Conservation (phyloP, 2,888 invertebrate species). For the Epiblema foenella region DNA sequence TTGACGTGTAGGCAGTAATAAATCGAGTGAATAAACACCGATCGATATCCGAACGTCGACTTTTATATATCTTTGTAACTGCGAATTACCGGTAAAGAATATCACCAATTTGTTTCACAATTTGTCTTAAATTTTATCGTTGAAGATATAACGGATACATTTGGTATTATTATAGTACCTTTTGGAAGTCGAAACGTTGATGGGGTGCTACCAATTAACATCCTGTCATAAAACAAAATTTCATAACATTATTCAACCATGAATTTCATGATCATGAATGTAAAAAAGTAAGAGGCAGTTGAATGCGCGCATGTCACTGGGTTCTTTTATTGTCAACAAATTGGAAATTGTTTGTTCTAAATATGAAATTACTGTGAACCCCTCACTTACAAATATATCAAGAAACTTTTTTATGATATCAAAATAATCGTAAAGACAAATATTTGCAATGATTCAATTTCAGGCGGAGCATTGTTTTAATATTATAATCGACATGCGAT, state of each 20-base stretch:
- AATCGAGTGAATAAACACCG: constrained; percentile 54
- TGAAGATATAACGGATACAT: constrained; percentile 6
- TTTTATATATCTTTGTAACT: neutral
- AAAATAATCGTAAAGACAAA: constrained; percentile 43
- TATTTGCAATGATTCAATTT: constrained; percentile 50
- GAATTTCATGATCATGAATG: constrained; percentile 1
- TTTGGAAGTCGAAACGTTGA: neutral
- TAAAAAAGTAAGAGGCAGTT: neutral
- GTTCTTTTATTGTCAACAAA: constrained; percentile 29
- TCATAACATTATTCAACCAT: constrained; percentile 1
- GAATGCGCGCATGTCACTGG: neutral
- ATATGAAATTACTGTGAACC: constrained; percentile 2
- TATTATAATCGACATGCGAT: constrained; percentile 49
- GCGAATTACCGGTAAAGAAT: constrained; percentile 1
- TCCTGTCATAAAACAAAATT: constrained; percentile 13
- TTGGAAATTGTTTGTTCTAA: constrained; percentile 21
- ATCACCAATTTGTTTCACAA: constrained; percentile 16
- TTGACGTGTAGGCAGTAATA: constrained; percentile 49
- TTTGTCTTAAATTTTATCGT: neutral
- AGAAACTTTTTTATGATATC: constrained; percentile 41
- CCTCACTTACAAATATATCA: neutral
- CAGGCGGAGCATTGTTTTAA: constrained; percentile 49
- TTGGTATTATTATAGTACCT: constrained; percentile 1
- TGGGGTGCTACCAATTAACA: constrained; percentile 9
- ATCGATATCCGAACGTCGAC: neutral